Base-by-base conservation (phyloP, 2,797 vertebrate genomes). In the Tragopan temminckii region DNA sequence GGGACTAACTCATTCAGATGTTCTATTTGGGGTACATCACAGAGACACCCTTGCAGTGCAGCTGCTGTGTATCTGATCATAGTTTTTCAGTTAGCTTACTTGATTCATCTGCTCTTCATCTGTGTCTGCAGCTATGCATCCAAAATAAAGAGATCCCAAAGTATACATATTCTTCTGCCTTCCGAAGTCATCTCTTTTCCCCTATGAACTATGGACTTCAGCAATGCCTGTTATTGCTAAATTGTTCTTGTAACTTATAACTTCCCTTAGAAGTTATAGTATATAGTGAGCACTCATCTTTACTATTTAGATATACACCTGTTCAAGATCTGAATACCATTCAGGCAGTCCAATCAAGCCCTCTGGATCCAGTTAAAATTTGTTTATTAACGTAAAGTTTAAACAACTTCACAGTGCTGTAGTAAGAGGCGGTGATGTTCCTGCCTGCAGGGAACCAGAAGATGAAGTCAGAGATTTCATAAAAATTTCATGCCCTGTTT, bases 231-330 rank as follows among this genome's bases (percentile, higher is more conserved):
- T 88, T 88, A 76, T 80, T 94, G 35, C 63, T 81, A 17, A 88
- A 92, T 55, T 76, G 50, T 81, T 92, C 46, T 82, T 91, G 15
- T 81, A n/a, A n/a, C n/a, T n/a, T n/a, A n/a, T n/a, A n/a, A n/a
- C n/a, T n/a, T n/a, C 36, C 29, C 31, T 11, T 67, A 69, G 46
- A 40, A 52, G 23, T 77, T 92, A 53, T 13, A 38, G 33, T 77
- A 29, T 42, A 53, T 24, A 82, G 45, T 1, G 1, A 87, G 45
- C 21, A 31, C 87, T 85, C 33, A 19, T 77, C 57, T 70, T 14
- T 52, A 16, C 15, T 29, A 52, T 29, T 29, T 29, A 52, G 27
- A 52, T 52, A 27, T 16, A 52, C 16, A 52, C 15, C 14, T 52
- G 27, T 52, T 29, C 9, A 52, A 29, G 15, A 52, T 29, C 29